Percentiles rank a stretch among this genome's conserved stretches.
These are phyloP conservation scores for Vireo griseus DNA, from an alignment of 2,797 vertebrate species.

Conservation along the genomic window DNA sequence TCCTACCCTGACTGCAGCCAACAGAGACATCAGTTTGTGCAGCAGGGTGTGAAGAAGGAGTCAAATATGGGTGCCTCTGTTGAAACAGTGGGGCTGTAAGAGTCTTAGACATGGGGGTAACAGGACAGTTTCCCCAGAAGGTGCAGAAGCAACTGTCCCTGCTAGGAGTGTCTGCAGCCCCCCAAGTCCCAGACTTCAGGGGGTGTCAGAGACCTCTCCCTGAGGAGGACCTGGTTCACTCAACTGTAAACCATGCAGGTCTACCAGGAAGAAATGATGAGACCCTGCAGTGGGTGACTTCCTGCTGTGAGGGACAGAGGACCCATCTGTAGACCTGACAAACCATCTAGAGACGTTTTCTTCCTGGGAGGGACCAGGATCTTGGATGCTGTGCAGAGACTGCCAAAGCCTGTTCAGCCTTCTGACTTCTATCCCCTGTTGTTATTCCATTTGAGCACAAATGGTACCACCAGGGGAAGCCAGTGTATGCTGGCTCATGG, in stretches of 20 bases:
- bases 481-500: too few relatives aligned
- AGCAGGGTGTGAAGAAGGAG: neutral
- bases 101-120: neutral
- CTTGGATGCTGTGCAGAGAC: neutral
- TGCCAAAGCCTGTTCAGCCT: neutral
- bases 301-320: neutral
- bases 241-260: neutral
- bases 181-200: neutral
- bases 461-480: neutral
- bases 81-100: neutral
- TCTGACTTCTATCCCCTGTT: neutral
- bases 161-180: too few relatives aligned
- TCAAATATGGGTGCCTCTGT: rapidly evolving
- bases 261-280: neutral
- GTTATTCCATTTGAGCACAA: neutral
- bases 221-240: neutral
- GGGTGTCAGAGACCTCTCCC: neutral
- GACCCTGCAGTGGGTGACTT: neutral
- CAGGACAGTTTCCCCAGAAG: neutral
- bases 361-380: neutral
- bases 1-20: neutral
- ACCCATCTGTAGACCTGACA: neutral
- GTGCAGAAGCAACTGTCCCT: neutral
- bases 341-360: neutral
- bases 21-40: neutral